Conservation (phyloP, 2,888 invertebrate genomes). For the Lepetodrilus schrolli region DNA sequence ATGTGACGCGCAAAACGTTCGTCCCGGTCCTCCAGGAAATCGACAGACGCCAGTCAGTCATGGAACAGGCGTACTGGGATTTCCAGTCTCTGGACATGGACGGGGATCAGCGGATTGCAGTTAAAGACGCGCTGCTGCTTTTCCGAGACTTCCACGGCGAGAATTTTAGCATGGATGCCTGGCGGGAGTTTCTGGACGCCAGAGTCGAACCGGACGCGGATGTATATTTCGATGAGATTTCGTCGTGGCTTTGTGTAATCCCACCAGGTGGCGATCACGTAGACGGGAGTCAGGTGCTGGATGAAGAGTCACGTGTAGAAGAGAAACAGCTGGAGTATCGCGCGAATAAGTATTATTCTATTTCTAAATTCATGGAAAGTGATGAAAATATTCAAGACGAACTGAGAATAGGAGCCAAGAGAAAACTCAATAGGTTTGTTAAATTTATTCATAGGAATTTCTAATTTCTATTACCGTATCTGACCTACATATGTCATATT, state of each 20-base stretch:
- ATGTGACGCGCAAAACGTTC: constrained; percentile 52
- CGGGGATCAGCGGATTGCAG: constrained; percentile 54
- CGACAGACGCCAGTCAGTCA: constrained; percentile 56
- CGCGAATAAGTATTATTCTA: constrained; percentile 31
- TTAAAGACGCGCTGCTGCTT: constrained; percentile 63
- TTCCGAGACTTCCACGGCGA: constrained; percentile 69
- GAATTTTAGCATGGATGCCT: constrained; percentile 62
- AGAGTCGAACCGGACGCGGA: constrained; percentile 51
- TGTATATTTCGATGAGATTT: constrained; percentile 69
- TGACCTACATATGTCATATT: no score
- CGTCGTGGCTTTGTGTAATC: constrained; percentile 61
- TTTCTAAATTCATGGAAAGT: neutral
- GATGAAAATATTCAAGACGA: constrained; percentile 21
- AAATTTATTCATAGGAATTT: no score
- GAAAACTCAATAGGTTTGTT: constrained; percentile 37
- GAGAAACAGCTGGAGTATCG: constrained; percentile 42
- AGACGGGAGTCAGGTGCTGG: constrained; percentile 50
- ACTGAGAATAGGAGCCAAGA: constrained; percentile 29
- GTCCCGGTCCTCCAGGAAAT: constrained; percentile 63
- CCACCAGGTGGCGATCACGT: constrained; percentile 36
- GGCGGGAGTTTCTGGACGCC: constrained; percentile 61
- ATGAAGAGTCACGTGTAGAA: constrained; percentile 50
- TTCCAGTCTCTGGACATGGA: constrained; percentile 51
- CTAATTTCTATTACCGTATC: no score
- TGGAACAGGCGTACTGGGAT: constrained; percentile 70